A percentile compares a stretch with the other conserved stretches of the same genome.
Evolutionary conservation across 2,797 vertebrate genomes (phyloP).

Genomic region (Darevskia mixta): DNA sequence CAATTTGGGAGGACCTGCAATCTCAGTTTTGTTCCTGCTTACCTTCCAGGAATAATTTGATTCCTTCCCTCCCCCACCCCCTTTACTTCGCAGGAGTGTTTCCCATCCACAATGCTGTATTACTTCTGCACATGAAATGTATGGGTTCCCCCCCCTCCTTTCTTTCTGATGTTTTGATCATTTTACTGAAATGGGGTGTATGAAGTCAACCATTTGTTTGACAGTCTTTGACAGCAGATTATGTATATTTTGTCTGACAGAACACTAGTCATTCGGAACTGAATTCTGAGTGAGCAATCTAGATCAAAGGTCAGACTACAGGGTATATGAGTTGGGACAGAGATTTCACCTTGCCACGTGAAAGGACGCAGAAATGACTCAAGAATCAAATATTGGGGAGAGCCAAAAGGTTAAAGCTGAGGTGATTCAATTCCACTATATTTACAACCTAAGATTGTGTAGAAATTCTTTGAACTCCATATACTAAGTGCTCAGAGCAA

Average conservation of each 20-base stretch:
- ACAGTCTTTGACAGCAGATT: slow-evolving; percentile 84
- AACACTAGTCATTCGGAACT: slow-evolving; percentile 73
- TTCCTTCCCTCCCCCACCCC: slow-evolving; percentile 21
- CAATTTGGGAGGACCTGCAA: neutral
- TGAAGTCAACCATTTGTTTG: slow-evolving; percentile 87
- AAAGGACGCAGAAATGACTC: slow-evolving; percentile 68
- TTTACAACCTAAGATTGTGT: slow-evolving; percentile 82
- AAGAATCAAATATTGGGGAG: slow-evolving; percentile 62
- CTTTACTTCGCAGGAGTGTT: slow-evolving; percentile 46
- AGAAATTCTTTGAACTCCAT: slow-evolving; percentile 81
- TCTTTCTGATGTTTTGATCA: slow-evolving; percentile 76
- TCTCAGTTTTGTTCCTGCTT: slow-evolving; percentile 40
- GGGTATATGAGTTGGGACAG: slow-evolving; percentile 70
- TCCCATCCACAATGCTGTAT: slow-evolving; percentile 18
- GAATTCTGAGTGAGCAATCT: slow-evolving; percentile 73
- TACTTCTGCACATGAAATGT: slow-evolving; percentile 51
- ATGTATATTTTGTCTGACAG: slow-evolving; percentile 83
- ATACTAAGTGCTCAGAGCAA: slow-evolving; percentile 9
- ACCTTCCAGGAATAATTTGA: slow-evolving; percentile 5
- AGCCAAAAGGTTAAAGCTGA: slow-evolving; percentile 81
- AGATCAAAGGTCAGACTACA: slow-evolving; percentile 70
- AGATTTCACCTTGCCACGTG: slow-evolving; percentile 67
- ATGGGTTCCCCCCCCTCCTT: slow-evolving; percentile 36
- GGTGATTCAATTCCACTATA: slow-evolving; percentile 85
- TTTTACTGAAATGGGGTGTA: slow-evolving; percentile 78